Percentiles rank a stretch among this genome's conserved stretches.
Evolutionary conservation across 2,113 vertebrate species (phyloP).

Genomic region (Todiramphus saurophagus): DNA sequence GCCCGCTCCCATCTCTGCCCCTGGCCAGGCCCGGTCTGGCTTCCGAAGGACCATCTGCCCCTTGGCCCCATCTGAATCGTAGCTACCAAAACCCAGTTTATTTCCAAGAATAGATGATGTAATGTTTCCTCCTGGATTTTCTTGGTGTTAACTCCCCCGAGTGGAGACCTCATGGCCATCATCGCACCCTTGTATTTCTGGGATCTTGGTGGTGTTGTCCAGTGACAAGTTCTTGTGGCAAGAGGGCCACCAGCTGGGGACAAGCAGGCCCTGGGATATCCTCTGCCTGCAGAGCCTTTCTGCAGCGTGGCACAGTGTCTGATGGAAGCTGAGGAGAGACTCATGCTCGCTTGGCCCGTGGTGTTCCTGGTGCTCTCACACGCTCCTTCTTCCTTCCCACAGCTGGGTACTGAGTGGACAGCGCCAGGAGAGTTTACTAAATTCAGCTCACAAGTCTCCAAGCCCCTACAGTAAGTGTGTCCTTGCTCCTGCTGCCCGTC

Average conservation of each 20-base stretch:
- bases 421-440: slow-evolving; percentile 98
- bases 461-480: slow-evolving; percentile 87
- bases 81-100: background rate
- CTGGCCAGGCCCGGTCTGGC: background rate
- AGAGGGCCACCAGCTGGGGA: background rate
- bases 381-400: slow-evolving; percentile 14
- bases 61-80: background rate
- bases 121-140: background rate
- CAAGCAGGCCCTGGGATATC: background rate
- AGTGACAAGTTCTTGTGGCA: background rate
- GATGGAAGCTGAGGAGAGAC: background rate
- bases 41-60: background rate
- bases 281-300: background rate
- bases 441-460: slow-evolving; percentile 96
- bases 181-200: fast-evolving
- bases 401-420: slow-evolving; percentile 96
- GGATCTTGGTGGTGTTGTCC: background rate
- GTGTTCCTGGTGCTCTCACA: background rate
- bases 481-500: fast-evolving
- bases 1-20: background rate
- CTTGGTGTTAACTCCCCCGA: fast-evolving
- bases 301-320: background rate
- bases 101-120: background rate
- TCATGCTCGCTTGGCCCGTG: fast-evolving
- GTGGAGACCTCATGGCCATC: fast-evolving